Base-by-base conservation (phyloP, 2,888 invertebrate genomes). In the Stratiomys singularior region DNA sequence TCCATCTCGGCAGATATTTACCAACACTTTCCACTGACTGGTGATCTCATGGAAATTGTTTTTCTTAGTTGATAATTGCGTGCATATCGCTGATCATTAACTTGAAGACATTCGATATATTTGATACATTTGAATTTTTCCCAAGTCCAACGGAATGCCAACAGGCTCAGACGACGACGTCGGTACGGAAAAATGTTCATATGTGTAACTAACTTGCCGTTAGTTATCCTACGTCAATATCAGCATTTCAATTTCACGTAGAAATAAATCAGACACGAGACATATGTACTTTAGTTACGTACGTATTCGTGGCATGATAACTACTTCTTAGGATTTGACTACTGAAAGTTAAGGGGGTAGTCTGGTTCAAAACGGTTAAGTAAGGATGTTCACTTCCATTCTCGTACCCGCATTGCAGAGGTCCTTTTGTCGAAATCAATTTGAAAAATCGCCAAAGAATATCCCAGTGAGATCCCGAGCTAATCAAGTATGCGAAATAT, bases 241-340 rank as follows among this genome's bases (percentile, higher is more conserved):
- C 72, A 30, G 56, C 21, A 18, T 72, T 58, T 72, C 72, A 72
- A 58, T 56, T 72, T 28, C 37, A 56, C 72, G 56, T 72, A 15
- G 28, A 72, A 56, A 72, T 72, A 72, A 72, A 72, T 72, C 72
- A 72, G 72, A 30, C 56, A 30, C 13, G 21, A 72, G 72, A 58
- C 52, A 27, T 69, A 72, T 52, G 30, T 72, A 25, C 47, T 13
- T 44, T 46, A 23, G 27, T 21, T 56, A 72, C 56, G n/a, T 56
- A 15, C 13, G 21, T 23, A 60, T 25, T 21, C 23, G 56, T 28
- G 27, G n/a, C 72, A 21, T 21, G 56, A 72, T 56, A 72, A 30
- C 66, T 66, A 11, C n/a, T 27, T 21, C 69, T 46, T 47, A 27
- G 25, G 46, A 69, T 69, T 69, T 47, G 69, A 44, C 69, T 69